Percentiles rank a stretch among this genome's conserved stretches.
phyloP scores from a whole-genome alignment of 1,140 invertebrate genomes.

The Nasonia giraulti region DNA sequence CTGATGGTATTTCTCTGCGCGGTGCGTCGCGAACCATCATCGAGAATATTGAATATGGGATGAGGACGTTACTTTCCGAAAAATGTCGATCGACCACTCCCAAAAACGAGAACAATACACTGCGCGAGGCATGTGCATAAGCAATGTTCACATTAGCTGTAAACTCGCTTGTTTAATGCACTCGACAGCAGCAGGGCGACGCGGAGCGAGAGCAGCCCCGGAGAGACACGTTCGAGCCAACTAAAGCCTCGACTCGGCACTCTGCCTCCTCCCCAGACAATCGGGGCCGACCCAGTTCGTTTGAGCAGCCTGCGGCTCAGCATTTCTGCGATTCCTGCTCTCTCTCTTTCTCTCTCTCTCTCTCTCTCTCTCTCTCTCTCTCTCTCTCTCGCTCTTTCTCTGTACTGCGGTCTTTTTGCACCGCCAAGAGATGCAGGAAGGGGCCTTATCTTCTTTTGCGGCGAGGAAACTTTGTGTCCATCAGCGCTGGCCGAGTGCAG shows the following conservation, averaged over 20 bases:
- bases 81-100: no score
- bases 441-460: no score
- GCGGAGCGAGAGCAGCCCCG: slow-evolving; percentile 44
- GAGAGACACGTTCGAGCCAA: slow-evolving; percentile 33
- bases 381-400: slow-evolving; percentile 29
- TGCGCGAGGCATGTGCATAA: neutral
- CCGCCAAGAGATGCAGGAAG: neutral
- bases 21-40: no score
- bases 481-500: neutral
- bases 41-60: no score
- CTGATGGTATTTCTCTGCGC: no score
- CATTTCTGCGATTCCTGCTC: slow-evolving; percentile 11
- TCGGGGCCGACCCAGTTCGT: slow-evolving; percentile 31
- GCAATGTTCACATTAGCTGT: neutral
- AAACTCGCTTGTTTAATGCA: slow-evolving; percentile 2
- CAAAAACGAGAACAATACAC: no score
- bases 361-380: no score
- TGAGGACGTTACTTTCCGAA: no score
- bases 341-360: slow-evolving; percentile 20
- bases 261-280: slow-evolving; percentile 34
- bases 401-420: slow-evolving; percentile 16
- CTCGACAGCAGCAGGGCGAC: slow-evolving; percentile 11
- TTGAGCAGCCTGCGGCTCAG: neutral
- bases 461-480: neutral
- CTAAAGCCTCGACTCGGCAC: slow-evolving; percentile 16